phyloP scores from a whole-genome alignment of 2,888 invertebrate species.

The Eulithis testata region DNA sequence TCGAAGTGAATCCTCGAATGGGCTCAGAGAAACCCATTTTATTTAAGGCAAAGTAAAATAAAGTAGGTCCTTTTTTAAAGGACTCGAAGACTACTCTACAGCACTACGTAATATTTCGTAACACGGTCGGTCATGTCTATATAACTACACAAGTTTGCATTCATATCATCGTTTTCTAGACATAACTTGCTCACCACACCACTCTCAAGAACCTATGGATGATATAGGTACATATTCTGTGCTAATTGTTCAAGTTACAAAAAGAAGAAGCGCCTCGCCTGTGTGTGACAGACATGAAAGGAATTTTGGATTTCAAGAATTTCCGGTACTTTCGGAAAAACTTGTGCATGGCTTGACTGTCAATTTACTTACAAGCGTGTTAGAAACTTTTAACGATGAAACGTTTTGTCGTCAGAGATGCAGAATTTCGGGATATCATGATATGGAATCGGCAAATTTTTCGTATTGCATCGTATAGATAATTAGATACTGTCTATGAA shows the following conservation, averaged over 20 bases:
- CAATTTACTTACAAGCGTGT: conserved; percentile 18
- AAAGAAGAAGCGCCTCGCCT: background rate
- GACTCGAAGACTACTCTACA: background rate
- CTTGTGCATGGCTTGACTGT: conserved; percentile 1
- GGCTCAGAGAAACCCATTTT: conserved; percentile 17
- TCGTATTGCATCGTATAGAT: too few species aligned
- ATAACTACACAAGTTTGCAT: too few species aligned
- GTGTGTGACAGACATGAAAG: conserved; percentile 8
- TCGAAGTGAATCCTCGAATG: conserved; percentile 26
- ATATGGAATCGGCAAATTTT: too few species aligned
- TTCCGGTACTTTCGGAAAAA: conserved; percentile 10
- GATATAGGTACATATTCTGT: too few species aligned
- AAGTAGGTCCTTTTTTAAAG: background rate
- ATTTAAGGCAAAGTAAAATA: conserved; percentile 14
- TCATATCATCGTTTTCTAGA: too few species aligned
- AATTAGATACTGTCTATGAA: too few species aligned
- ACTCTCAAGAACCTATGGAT: too few species aligned
- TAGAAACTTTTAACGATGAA: conserved; percentile 28
- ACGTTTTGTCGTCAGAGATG: too few species aligned
- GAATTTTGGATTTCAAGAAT: too few species aligned
- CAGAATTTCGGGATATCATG: too few species aligned
- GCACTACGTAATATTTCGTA: background rate
- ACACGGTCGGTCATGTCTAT: background rate
- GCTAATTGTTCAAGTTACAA: background rate
- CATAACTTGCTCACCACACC: too few species aligned